Conservation (phyloP, 1,140 invertebrate species). For the Bombus waltoni region DNA sequence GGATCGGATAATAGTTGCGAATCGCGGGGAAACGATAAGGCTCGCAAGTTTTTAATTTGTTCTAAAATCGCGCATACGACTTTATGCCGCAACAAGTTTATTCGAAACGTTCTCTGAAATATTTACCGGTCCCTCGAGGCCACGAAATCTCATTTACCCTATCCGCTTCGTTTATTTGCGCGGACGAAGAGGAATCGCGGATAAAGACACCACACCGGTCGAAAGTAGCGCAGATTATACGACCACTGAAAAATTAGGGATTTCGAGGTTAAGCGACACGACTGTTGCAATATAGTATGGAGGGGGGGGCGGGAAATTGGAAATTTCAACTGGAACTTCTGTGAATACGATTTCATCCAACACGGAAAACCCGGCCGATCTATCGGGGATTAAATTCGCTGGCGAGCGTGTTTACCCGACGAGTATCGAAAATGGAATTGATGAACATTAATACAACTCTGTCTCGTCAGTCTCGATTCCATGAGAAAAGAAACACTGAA, state of each 20-base stretch:
- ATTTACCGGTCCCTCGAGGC: not conserved
- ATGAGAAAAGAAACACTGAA: not conserved
- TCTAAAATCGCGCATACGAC: not conserved
- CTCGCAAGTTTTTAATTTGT: not conserved
- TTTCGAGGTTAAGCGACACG: not conserved
- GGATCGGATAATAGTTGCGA: not conserved
- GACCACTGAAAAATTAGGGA: conserved; percentile 28
- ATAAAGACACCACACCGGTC: conserved; percentile 3
- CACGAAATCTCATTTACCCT: conserved; percentile 12
- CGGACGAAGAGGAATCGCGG: conserved; percentile 9
- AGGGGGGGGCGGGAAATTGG: not conserved
- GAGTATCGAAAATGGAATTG: conserved; percentile 7
- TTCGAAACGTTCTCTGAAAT: conserved; percentile 15
- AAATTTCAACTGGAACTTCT: not conserved
- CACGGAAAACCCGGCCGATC: not conserved
- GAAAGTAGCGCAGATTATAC: conserved; percentile 20
- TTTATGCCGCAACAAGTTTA: not conserved
- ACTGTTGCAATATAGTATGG: not conserved
- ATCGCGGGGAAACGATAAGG: not conserved
- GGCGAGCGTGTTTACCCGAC: not conserved
- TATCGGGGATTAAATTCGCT: conserved; percentile 18
- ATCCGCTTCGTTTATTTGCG: not conserved
- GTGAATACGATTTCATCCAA: not conserved
- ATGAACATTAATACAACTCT: conserved; percentile 1
- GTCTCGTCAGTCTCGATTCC: conserved; percentile 22